A percentile compares a stretch with the other conserved stretches of the same genome.
Conservation (phyloP, 2,113 vertebrate species). For the Sminthopsis crassicaudata region DNA sequence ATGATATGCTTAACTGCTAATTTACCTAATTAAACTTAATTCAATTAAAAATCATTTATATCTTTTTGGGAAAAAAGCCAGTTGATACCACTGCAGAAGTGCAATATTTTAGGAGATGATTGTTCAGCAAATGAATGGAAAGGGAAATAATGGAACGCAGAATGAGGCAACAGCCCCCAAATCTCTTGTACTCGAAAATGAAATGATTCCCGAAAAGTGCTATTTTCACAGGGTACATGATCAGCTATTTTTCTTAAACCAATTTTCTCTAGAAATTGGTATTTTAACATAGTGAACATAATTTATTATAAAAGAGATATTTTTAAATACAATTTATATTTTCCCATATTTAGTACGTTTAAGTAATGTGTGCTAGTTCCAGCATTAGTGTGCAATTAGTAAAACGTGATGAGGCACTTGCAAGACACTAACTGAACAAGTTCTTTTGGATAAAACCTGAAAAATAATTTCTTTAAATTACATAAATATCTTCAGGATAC, state of each 20-base stretch:
- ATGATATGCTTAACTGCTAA: conserved; percentile 71
- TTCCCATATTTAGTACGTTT: conserved; percentile 68
- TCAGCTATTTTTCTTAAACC: conserved; percentile 70
- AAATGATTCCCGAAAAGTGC: conserved; percentile 32
- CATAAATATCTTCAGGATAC: conserved; percentile 51
- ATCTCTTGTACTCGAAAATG: conserved; percentile 42
- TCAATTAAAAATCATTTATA: conserved; percentile 76
- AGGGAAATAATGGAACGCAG: conserved; percentile 63
- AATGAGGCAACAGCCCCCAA: conserved; percentile 54
- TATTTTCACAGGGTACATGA: conserved; percentile 29
- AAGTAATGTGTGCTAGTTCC: conserved; percentile 67
- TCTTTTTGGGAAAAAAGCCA: conserved; percentile 65
- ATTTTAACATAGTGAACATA: conserved; percentile 64
- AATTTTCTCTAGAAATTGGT: conserved; percentile 54
- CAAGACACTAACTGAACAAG: conserved; percentile 10
- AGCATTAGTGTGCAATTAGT: conserved; percentile 22
- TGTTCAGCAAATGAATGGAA: conserved; percentile 75
- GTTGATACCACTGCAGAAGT: conserved; percentile 60
- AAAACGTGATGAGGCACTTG: conserved; percentile 52
- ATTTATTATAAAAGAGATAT: conserved; percentile 69
- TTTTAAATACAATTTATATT: conserved; percentile 71
- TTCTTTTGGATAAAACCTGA: conserved; percentile 59
- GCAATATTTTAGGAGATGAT: conserved; percentile 73
- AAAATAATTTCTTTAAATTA: conserved; percentile 73
- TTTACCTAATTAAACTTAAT: conserved; percentile 79